These are phyloP conservation scores for Orthonevra nobilis DNA, from an alignment of 2,888 invertebrate genomes.

Conservation along the genomic window DNA sequence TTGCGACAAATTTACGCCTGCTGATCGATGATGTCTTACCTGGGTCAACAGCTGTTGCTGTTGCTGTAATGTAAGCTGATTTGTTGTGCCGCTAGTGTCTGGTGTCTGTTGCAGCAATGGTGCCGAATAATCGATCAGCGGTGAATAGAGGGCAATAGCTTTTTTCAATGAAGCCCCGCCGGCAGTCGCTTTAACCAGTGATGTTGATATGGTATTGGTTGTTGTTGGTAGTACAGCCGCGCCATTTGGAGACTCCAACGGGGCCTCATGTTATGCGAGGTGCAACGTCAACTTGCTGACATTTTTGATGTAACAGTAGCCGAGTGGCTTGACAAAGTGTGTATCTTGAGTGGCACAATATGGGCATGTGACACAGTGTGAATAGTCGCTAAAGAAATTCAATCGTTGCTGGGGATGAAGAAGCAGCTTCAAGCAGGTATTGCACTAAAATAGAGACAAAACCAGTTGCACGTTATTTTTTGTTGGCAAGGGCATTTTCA, in stretches of 20 bases:
- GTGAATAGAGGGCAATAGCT: constrained; percentile 75
- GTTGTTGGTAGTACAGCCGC: constrained; percentile 78
- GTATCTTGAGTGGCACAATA: constrained; percentile 94
- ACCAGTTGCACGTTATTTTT: not conserved
- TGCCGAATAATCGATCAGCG: constrained; percentile 78
- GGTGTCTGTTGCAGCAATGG: constrained; percentile 77
- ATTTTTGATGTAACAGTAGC: constrained; percentile 90
- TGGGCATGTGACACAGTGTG: constrained; percentile 94
- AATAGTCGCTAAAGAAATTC: constrained; percentile 97
- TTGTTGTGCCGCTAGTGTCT: constrained; percentile 49
- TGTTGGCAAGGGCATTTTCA: no score
- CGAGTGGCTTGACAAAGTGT: constrained; percentile 96
- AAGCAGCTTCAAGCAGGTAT: constrained; percentile 93
- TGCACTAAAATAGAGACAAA: constrained; percentile 85
- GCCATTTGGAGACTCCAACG: constrained; percentile 83
- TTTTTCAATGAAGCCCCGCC: constrained; percentile 72
- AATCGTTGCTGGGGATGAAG: constrained; percentile 92
- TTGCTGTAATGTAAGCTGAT: constrained; percentile 58
- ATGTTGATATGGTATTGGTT: constrained; percentile 67
- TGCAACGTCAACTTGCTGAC: constrained; percentile 85
- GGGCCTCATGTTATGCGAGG: constrained; percentile 94
- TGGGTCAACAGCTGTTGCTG: constrained; percentile 63
- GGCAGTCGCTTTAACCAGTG: constrained; percentile 73
- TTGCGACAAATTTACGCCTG: constrained; percentile 53
- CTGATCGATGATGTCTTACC: constrained; percentile 68